Evolutionary conservation across 1,140 invertebrate species (phyloP), one percentile per base, ranked within the genome.

Genomic region (Megalopta genalis): DNA sequence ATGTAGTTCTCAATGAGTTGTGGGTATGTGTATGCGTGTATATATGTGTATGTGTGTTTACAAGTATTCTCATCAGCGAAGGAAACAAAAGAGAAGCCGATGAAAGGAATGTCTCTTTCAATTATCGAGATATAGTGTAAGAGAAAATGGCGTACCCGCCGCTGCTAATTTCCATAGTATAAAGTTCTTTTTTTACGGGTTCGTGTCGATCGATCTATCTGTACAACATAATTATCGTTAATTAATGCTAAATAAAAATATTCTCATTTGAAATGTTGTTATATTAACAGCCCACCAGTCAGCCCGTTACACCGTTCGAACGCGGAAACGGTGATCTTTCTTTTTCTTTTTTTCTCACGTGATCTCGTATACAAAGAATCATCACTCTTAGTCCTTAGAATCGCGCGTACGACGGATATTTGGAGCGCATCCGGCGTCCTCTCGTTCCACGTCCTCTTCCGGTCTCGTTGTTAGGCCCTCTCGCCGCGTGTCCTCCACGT

Each of bases 381-480:
- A 37, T 12, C 16, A 49, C 14, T 49, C 16, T 49, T 39, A 42
- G 27, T 37, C 39, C n/a, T 79, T 79, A 79, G 10, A 77, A 87
- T 59, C 86, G 82, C 46, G 72, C 52, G 39, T 86, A 89, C 42
- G 83, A 89, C 49, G 83, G 77, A 80, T 81, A 89, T 77, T 87
- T 87, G 6, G 84, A 67, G 21, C 90, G 87, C 81, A 89, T 86
- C 83, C 89, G 67, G 23, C 89, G 84, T 6, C 89, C 86, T 66
- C 90, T 85, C 2, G 87, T 69, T 27, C 88, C 86, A 74, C 90
- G 84, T 9, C 87, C 88, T 81, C 90, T 76, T 71, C 81, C 82
- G 12, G 81, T 85, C 75, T 90, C 90, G 69, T 46, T 86, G 21
- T 67, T 84, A 5, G 82, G 8, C 12, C 76, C 70, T 64, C 90